phyloP scores from a whole-genome alignment of 2,797 vertebrate genomes.

The Tarsius wallacei region DNA sequence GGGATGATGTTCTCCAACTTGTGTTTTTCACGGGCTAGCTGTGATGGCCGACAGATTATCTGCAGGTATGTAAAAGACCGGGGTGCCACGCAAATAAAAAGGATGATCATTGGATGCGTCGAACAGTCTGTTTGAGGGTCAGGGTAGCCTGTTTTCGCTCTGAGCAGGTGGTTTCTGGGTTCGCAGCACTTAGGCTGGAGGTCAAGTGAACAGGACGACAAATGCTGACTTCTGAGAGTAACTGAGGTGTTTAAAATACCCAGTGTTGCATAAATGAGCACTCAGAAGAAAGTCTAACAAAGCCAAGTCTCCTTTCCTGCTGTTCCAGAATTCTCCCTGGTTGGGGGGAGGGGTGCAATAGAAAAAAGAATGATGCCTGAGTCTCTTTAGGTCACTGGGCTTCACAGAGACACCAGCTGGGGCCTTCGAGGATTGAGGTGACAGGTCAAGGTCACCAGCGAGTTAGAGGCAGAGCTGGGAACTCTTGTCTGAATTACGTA shows the following conservation, averaged over 20 bases:
- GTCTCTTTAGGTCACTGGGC: background rate
- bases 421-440: background rate
- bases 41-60: background rate
- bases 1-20: background rate
- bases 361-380: background rate
- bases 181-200: background rate
- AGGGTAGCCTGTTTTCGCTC: background rate
- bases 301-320: background rate
- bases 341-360: background rate
- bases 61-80: background rate
- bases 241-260: background rate
- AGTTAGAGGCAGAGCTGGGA: background rate
- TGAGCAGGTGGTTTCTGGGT: background rate
- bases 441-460: background rate
- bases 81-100: background rate
- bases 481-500: background rate
- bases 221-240: slow-evolving; percentile 33
- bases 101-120: too few species aligned
- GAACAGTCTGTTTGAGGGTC: background rate
- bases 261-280: background rate
- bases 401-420: background rate
- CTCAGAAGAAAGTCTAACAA: background rate
- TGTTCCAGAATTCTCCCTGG: background rate
- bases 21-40: background rate
- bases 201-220: background rate